Base-by-base conservation (phyloP, 1,140 invertebrate genomes). In the Trissolcus basalis region DNA sequence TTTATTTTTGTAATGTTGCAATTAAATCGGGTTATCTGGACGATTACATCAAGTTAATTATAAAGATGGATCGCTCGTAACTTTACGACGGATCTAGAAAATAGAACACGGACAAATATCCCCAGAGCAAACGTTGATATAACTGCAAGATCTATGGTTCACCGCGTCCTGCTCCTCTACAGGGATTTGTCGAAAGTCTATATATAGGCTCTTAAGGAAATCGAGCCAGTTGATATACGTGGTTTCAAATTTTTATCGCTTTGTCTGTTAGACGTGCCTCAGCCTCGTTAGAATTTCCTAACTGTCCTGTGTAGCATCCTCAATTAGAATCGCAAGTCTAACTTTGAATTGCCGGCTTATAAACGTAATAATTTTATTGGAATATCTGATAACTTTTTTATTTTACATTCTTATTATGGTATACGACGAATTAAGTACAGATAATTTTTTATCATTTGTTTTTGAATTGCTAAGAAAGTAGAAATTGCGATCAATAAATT, bases 201-300 rank as follows among this genome's bases (percentile, higher is more conserved):
- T 78, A 70, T 78, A 78, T 78, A 70, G 75, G 75, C 58, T 77
- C 63, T 77, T 55, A 64, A 77, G 74, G 53, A 72, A 68, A 71
- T 63, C 44, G 33, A 60, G 61, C 54, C 53, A 71, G 61, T 78
- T 80, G 77, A 80, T 82, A 79, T 79, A 82, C 72, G 69, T 56
- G 68, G 69, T 69, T 72, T 72, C 74, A 78, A 85, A 84, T 80
- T 84, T 85, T 82, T 83, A 84, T 83, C 81, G 78, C 64, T 27
- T 71, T 79, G 67, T 82, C 81, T 53, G 73, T 85, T 78, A 81
- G 74, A 59, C 48, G 67, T 71, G 56, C 39, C 45, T 16, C 51
- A 58, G 41, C 41, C 50, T 71, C 53, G 44, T 60, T 58, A 36
- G 19, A 12, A 15, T 64, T 65, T 27, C 51, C 48, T 12, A 50